Evolutionary conservation across 2,113 vertebrate species (phyloP).

Genomic region (Phyllostomus hastatus): DNA sequence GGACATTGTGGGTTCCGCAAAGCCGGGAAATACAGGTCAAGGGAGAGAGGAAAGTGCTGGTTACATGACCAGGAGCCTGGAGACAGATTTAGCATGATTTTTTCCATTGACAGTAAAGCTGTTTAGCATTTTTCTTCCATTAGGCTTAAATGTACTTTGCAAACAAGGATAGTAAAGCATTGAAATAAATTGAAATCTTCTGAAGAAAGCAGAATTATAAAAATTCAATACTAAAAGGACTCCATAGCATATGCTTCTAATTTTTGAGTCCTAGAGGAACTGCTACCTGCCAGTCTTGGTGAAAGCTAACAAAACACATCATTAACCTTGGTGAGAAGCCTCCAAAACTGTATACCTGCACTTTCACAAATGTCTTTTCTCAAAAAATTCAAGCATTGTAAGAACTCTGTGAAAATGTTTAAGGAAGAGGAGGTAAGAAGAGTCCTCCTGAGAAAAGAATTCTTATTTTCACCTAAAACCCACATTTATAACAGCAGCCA

Average conservation of each 20-base stretch:
- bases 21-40: not conserved
- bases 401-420: slow-evolving; percentile 61
- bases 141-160: not conserved
- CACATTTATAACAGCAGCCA: slow-evolving; percentile 76
- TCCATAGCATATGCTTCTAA: not conserved
- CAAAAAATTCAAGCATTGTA: slow-evolving; percentile 54
- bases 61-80: not conserved
- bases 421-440: slow-evolving; percentile 50
- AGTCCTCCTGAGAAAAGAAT: slow-evolving; percentile 69
- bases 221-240: not conserved
- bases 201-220: slow-evolving; percentile 2
- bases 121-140: not conserved
- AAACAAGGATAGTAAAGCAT: not conserved
- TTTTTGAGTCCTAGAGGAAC: not conserved
- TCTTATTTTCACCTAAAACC: slow-evolving; percentile 62
- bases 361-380: slow-evolving; percentile 35
- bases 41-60: not conserved
- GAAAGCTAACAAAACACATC: slow-evolving; percentile 24
- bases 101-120: not conserved
- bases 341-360: not conserved
- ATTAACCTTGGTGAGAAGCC: slow-evolving; percentile 32
- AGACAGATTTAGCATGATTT: not conserved
- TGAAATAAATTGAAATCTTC: slow-evolving; percentile 27
- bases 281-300: not conserved
- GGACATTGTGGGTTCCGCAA: not conserved